These are phyloP conservation scores for Drosophila dunni DNA, from an alignment of 1,140 invertebrate species.

Conservation along the genomic window DNA sequence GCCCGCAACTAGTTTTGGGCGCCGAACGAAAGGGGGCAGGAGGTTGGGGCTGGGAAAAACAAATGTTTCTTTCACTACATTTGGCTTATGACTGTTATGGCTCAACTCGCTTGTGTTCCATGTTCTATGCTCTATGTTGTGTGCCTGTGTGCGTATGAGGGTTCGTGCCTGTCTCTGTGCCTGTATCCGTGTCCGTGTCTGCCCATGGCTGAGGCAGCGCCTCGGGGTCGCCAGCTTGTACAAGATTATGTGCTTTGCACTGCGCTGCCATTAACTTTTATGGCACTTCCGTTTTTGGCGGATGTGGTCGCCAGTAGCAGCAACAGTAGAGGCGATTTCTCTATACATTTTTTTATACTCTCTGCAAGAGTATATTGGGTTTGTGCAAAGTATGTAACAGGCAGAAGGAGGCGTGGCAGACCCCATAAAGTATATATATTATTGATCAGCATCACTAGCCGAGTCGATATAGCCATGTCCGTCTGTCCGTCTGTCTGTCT, in stretches of 20 bases:
- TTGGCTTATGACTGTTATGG: slow-evolving; percentile 60
- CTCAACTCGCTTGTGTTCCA: slow-evolving; percentile 8
- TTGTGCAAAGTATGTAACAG: no score
- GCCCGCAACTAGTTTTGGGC: slow-evolving; percentile 12
- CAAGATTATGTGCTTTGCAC: slow-evolving; percentile 79
- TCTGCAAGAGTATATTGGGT: no score
- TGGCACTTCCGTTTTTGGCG: slow-evolving; percentile 81
- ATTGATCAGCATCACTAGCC: no score
- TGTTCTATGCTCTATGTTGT: neutral
- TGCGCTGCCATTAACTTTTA: slow-evolving; percentile 81
- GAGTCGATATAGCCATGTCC: no score
- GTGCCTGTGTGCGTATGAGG: neutral
- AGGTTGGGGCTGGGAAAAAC: slow-evolving; percentile 9
- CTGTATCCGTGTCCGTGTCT: slow-evolving; percentile 7
- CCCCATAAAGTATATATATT: no score
- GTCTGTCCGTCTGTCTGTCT: no score
- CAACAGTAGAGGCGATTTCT: slow-evolving; percentile 4
- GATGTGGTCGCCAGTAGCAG: slow-evolving; percentile 59
- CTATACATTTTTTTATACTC: slow-evolving; percentile 1
- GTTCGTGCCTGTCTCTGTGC: neutral
- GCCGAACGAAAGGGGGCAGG: slow-evolving; percentile 4
- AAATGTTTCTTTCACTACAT: slow-evolving; percentile 69
- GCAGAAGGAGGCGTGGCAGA: no score
- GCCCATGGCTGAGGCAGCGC: slow-evolving; percentile 41
- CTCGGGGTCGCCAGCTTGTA: slow-evolving; percentile 68